Evolutionary conservation across 2,888 invertebrate species (phyloP).

Genomic region (Anarsia innoxiella): DNA sequence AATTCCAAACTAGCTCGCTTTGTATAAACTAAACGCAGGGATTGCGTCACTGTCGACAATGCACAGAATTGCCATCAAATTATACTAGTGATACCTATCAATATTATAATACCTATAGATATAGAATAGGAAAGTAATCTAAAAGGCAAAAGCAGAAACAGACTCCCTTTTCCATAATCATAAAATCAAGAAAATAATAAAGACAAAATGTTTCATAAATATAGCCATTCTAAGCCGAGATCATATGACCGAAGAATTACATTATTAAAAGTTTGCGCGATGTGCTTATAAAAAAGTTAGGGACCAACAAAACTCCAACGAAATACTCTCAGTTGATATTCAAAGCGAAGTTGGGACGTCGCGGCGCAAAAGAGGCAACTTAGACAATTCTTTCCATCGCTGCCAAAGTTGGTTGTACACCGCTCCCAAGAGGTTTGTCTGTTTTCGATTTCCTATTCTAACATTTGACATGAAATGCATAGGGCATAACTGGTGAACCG

Average conservation of each 20-base stretch:
- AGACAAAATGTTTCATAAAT: too few species aligned
- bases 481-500: constrained; percentile 26
- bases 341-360: constrained; percentile 34
- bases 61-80: too few species aligned
- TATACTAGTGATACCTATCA: too few species aligned
- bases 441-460: constrained; percentile 34
- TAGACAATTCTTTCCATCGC: constrained; percentile 37
- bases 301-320: constrained; percentile 10
- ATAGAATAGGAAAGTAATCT: too few species aligned
- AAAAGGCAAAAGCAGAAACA: too few species aligned
- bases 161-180: too few species aligned
- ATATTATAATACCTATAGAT: too few species aligned
- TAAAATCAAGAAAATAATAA: not conserved
- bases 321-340: constrained; percentile 33
- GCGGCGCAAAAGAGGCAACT: constrained; percentile 26
- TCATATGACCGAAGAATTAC: constrained; percentile 1
- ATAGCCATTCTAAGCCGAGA: too few species aligned
- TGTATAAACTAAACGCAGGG: constrained; percentile 32
- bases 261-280: constrained; percentile 2
- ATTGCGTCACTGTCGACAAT: constrained; percentile 42
- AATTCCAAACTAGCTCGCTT: constrained; percentile 37
- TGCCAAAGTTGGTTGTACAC: constrained; percentile 24
- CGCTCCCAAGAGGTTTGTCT: constrained; percentile 32
- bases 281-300: not conserved
- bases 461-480: constrained; percentile 36